Evolutionary conservation across 2,797 vertebrate genomes (phyloP), one percentile per base, ranked within the genome.

Genomic region (Sebastes miniatus): DNA sequence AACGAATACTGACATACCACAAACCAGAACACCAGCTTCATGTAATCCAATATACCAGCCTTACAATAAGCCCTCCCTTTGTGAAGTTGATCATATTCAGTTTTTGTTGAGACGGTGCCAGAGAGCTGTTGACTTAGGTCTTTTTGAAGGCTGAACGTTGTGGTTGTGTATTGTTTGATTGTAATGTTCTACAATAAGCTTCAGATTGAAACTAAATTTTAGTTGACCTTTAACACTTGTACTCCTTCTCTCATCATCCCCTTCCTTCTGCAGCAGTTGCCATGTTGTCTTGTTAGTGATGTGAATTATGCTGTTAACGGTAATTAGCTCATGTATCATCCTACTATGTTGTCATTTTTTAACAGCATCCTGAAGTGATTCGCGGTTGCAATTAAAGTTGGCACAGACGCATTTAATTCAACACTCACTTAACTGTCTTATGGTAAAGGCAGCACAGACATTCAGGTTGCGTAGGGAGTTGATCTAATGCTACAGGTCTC

Each of bases 81-180:
- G 70, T 64, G 32, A 62, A 54, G 63, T 71, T 73, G 80, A 80
- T 89, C 67, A 79, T 79, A 72, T 83, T 83, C 69, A 24, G 54
- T 86, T 88, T 85, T 87, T 66, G 59, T 81, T 84, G 87, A 84
- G 47, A 75, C 32, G 13, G 32, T 76, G 68, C 80, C 83, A 88
- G 54, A 71, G 27, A 77, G 50, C 47, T 80, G 73, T 68, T 80
- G 72, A 83, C 74, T 86, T 50, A 85, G 61, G 25, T 50, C 36
- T 76, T 63, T 71, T 66, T 64, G 14, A 58, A 73, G 11, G 50
- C 20, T 54, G 25, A 59, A 47, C 22, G 8, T 73, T 80, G 58
- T 69, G 36, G n/a, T 75, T 25, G 18, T 32, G 18, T 39, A 54
- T 63, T 57, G 32, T 75, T 75, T 61, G 11, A 43, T 31, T 34